A percentile compares a stretch with the other conserved stretches of the same genome.
Conservation (phyloP, 2,888 invertebrate species). For the Euproctis similis region DNA sequence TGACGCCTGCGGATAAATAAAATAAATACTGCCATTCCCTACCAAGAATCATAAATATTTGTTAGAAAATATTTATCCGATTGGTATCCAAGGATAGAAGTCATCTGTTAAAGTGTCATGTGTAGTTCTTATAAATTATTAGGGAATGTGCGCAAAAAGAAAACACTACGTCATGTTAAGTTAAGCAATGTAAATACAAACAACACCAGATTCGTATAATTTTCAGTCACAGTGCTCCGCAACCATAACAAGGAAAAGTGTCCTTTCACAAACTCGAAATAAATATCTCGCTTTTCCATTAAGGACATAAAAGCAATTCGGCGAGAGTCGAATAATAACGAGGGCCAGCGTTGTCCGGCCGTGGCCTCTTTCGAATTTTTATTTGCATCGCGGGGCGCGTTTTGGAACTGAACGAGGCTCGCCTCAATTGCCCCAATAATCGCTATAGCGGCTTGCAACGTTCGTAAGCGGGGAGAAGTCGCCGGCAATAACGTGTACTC, state of each 20-base stretch:
- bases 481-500: no score
- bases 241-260: constrained; percentile 53
- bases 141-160: no score
- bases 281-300: constrained; percentile 72
- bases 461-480: constrained; percentile 21
- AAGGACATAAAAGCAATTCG: constrained; percentile 71
- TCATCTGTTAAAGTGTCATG: no score
- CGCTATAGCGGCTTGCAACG: constrained; percentile 46
- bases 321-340: constrained; percentile 73
- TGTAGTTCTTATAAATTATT: no score
- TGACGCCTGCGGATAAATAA: no score
- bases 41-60: no score
- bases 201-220: constrained; percentile 41
- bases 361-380: constrained; percentile 60
- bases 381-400: constrained; percentile 67
- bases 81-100: no score
- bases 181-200: constrained; percentile 37
- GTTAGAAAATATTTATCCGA: no score
- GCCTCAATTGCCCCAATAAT: constrained; percentile 66
- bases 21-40: no score
- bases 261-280: constrained; percentile 59
- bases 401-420: constrained; percentile 39
- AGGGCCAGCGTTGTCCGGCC: constrained; percentile 68
- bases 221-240: constrained; percentile 38
- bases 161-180: no score